Conservation (phyloP, 1,140 invertebrate genomes). For the Pachypsylla venusta region DNA sequence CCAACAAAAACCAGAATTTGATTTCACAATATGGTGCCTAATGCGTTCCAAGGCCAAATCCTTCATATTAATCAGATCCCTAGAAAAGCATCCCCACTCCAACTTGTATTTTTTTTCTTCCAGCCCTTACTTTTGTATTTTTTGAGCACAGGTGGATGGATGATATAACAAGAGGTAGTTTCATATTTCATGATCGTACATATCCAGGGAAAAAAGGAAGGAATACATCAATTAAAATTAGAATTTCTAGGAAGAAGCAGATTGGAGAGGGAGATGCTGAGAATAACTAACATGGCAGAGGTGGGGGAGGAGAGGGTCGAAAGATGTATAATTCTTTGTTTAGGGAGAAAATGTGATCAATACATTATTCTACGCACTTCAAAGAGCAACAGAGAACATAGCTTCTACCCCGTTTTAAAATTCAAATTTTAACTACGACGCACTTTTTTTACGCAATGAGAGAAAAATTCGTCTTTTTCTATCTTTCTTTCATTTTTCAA, state of each 20-base stretch:
- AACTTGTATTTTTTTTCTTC: no score
- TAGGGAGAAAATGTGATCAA: conserved; percentile 9
- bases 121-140: no score
- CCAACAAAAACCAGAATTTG: no score
- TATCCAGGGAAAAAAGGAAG: background rate
- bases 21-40: no score
- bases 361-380: conserved; percentile 8
- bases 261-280: background rate
- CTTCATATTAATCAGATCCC: no score
- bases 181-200: background rate
- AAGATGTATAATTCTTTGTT: conserved; percentile 10
- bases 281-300: background rate
- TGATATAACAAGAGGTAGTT: background rate
- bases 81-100: no score
- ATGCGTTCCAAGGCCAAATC: no score
- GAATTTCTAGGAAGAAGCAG: conserved; percentile 3
- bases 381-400: conserved; percentile 6
- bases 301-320: background rate
- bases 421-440: conserved; percentile 9
- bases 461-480: background rate
- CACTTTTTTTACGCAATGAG: conserved; percentile 9
- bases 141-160: conserved; percentile 6
- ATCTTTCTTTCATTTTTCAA: conserved; percentile 5
- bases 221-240: conserved; percentile 8
- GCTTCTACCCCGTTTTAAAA: conserved; percentile 3